Evolutionary conservation across 2,113 vertebrate genomes (phyloP), one percentile per base, ranked within the genome.

Genomic region (Sula dactylatra): DNA sequence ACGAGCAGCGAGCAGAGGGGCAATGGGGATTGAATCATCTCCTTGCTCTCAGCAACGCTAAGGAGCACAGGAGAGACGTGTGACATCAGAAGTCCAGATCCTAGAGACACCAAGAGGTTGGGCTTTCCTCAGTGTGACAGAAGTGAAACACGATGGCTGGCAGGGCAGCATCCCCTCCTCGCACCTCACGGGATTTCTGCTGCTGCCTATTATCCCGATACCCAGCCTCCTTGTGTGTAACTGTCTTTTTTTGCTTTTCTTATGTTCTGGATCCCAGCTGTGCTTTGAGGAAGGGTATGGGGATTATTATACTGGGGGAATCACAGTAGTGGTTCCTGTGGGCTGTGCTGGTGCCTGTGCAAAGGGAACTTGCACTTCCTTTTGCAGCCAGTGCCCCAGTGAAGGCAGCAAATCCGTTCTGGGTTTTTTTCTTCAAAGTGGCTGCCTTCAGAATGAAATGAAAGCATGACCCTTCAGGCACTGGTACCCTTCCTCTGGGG

Each of bases 131-230:
- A 56, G 4, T 44, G 32, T 42, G 54, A 56, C 24, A 45, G 71
- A 22, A 85, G 44, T 0, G 6, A 44, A 64, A 74, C 7, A 5
- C 1, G 5, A 19, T 0, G 6, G 13, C 16, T 2, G 2, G 5
- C 55, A 34, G 21, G 36, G 49, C 45, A 92, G 40, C 34, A 59
- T 0, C 7, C 10, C 4, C 1, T 71, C 34, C 40, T 64, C 3
- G 1, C 20, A 56, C 5, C 7, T 42, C 0, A 0, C 31, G 49
- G 62, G 12, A 6, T 34, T 90, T 77, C 34, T 71, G 38, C 29
- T 66, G 32, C 40, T 80, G 71, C 38, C n/a, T n/a, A 27, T 40
- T 32, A 36, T 25, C n/a, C 32, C 0, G 0, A 27, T 5, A 24
- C 9, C 4, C 14, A 15, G 4, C 5, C 9, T 42, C 27, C 42